These are phyloP conservation scores for Yponomeuta sedellus DNA, from an alignment of 2,888 invertebrate species.

Conservation along the genomic window DNA sequence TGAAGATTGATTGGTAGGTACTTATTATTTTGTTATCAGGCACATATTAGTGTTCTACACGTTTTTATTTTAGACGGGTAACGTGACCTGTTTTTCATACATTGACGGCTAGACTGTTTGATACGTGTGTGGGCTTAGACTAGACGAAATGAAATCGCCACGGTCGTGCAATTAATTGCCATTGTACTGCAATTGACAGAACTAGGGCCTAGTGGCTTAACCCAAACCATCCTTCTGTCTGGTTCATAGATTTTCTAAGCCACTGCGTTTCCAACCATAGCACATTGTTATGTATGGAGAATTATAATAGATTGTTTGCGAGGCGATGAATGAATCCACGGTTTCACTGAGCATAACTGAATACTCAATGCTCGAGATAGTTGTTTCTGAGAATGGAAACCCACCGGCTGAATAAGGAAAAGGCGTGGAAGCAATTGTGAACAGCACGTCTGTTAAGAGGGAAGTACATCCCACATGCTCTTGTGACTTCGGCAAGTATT, in stretches of 20 bases:
- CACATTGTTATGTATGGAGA: background rate
- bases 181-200: too few species aligned
- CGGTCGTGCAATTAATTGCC: too few species aligned
- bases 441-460: background rate
- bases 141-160: too few species aligned
- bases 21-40: too few species aligned
- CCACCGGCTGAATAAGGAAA: background rate
- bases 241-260: background rate
- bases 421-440: background rate
- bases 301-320: constrained; percentile 4
- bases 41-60: too few species aligned
- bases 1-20: too few species aligned
- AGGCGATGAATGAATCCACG: background rate
- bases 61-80: too few species aligned
- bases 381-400: constrained; percentile 1
- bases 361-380: background rate
- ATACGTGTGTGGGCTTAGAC: too few species aligned
- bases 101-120: too few species aligned
- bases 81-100: too few species aligned
- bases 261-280: background rate
- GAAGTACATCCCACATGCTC: background rate
- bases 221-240: background rate
- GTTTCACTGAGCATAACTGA: constrained; percentile 5
- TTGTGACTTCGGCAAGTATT: background rate
- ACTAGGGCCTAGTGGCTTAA: too few species aligned